Base-by-base conservation (phyloP, 2,888 invertebrate genomes). In the Xestobium rufovillosum region DNA sequence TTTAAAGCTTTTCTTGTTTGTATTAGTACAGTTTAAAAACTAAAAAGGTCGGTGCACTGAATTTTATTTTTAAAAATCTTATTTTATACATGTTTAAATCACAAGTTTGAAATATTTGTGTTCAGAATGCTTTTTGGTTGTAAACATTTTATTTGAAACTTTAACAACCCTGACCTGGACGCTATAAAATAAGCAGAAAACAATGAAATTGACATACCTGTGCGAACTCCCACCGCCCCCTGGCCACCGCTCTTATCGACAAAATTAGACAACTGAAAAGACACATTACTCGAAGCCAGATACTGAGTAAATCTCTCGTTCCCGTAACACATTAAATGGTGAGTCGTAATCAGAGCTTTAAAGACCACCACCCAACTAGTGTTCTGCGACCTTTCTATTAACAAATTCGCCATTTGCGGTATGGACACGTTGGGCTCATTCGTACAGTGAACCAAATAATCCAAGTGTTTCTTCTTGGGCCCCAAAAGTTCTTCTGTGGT, bases 261-360 rank as follows among this genome's bases (percentile, higher is more conserved):
- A 70, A 97, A 98, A 75, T 85, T 90, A 68, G 87, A 88, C 63
- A 98, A 80, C 73, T 97, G 95, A 77, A 98, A 96, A 57, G 94
- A 91, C 63, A 96, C 95, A 75, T 97, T 98, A 75, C 96, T 97
- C 53, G 98, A 98, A 42, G 98, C 98, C 71, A 98, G 76, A 73
- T 97, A 98, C 73, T 99, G 98, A 63, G 96, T 96, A 70, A 98
- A 98, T 67, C 98, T 83, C 90, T 98, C 98, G 73, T 98, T 98
- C 58, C 98, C 98, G 73, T 98, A 98, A 63, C 97, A 98, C 80
- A 99, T 89, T 65, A 99, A 76, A 71, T 98, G 97, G 71, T 98
- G 98, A 49, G 96, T 94, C 39, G 98, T 97, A 61, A 98, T 90
- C 49, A 99, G 81, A 31, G 97, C 82, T 70, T 98, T 98, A 71